These are phyloP conservation scores for Elegia similella DNA, from an alignment of 2,888 invertebrate species.

Conservation along the genomic window DNA sequence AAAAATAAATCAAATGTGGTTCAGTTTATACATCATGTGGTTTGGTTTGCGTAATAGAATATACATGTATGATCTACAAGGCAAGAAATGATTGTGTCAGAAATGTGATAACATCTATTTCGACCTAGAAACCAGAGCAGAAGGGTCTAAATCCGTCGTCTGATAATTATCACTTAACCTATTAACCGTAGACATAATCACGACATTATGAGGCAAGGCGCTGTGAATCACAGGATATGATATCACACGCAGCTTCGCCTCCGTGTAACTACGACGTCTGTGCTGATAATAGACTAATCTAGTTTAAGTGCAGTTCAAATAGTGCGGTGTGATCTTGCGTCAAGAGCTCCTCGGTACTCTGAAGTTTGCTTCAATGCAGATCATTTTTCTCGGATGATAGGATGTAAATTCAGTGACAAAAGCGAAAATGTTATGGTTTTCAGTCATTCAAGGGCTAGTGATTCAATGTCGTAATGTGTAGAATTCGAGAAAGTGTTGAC, in stretches of 20 bases:
- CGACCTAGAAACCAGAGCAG: neutral
- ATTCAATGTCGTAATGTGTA: neutral
- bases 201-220: conserved; percentile 44
- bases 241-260: conserved; percentile 60
- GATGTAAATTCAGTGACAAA: neutral
- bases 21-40: neutral
- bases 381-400: neutral
- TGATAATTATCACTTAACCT: conserved; percentile 69
- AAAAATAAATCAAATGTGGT: neutral
- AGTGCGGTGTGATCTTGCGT: conserved; percentile 34
- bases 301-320: conserved; percentile 64
- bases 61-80: neutral
- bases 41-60: neutral
- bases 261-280: conserved; percentile 54
- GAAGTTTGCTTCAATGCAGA: neutral
- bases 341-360: neutral
- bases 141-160: conserved; percentile 33
- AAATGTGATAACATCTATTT: neutral
- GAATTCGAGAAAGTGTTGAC: neutral
- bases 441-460: neutral
- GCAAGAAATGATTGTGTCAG: neutral
- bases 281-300: conserved; percentile 50
- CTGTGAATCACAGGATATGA: conserved; percentile 69
- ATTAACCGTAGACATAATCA: conserved; percentile 46
- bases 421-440: conserved; percentile 2